phyloP scores from a whole-genome alignment of 1,140 invertebrate species.

The Brachionus manjavacas region DNA sequence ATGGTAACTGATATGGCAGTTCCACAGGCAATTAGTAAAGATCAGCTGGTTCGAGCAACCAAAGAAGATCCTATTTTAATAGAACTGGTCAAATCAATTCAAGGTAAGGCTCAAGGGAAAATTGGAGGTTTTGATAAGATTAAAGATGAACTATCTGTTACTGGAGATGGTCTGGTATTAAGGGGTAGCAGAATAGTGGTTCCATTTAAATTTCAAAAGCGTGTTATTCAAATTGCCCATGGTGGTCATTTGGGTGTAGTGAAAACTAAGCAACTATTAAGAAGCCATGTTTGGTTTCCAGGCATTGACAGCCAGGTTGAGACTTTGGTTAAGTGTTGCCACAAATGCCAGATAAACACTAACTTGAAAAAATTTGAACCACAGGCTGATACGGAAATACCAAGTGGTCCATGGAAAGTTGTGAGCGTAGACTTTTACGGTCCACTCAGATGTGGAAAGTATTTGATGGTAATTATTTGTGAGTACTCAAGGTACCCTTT shows the following conservation, averaged over 20 bases:
- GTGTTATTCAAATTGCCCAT: conserved; percentile 43
- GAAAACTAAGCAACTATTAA: conserved; percentile 45
- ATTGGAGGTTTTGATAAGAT: not conserved
- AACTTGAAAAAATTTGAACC: conserved; percentile 45
- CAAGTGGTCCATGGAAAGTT: conserved; percentile 46
- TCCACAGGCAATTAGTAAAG: not conserved
- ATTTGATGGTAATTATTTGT: conserved; percentile 48
- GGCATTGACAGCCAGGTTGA: conserved; percentile 44
- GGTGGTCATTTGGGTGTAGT: conserved; percentile 44
- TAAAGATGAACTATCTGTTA: not conserved
- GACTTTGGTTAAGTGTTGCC: conserved; percentile 43
- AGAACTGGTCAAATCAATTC: not conserved
- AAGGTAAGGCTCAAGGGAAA: not conserved
- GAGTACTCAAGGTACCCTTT: conserved; percentile 49
- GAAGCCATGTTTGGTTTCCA: conserved; percentile 45
- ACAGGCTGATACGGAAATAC: conserved; percentile 45
- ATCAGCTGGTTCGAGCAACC: not conserved
- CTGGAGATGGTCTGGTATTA: conserved; percentile 37
- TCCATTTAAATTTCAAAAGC: conserved; percentile 43
- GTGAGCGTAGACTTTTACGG: conserved; percentile 49
- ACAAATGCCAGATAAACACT: conserved; percentile 45
- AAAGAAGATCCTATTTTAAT: not conserved
- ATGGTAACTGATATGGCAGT: not conserved
- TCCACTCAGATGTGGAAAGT: conserved; percentile 46
- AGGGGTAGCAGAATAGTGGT: conserved; percentile 44